Base-by-base conservation (phyloP, 2,797 vertebrate species). In the Tympanoctomys barrerae region DNA sequence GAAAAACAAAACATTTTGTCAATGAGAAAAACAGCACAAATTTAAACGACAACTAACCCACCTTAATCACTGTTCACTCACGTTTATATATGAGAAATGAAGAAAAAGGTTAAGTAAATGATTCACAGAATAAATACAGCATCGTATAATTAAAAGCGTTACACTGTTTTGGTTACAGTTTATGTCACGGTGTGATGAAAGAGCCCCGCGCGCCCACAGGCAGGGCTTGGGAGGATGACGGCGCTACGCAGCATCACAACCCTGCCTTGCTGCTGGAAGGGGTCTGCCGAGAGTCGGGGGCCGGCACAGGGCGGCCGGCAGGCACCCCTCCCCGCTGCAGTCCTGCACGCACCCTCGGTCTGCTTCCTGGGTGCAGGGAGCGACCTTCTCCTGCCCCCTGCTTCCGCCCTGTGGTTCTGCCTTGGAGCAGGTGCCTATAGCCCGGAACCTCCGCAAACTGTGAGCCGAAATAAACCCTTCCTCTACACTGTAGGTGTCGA, bases 321-420 rank as follows among this genome's bases (percentile, higher is more conserved):
- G 11, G 39, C 46, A 1, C 12, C 1, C 14, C 2, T 28, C 39
- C 39, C 10, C 14, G 46, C 39, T 7, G 36, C 12, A 1, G 6
- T 42, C 36, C 19, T 42, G 22, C 5, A 1, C 13, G 42, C 22
- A 46, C 39, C 42, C 24, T 28, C 22, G 5, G 10, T 42, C 39
- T 42, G 39, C 22, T 75, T 75, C 39, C 71, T 28, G 39, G 10
- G 24, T 71, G 36, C 36, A n/a, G 39, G 26, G 24, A 46, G 39
- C 12, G 26, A 24, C 71, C 39, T 42, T 42, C 5, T 75, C 39
- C 39, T 24, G 2, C 71, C 39, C 24, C 4, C 2, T 4, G 39
- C 39, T 28, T 46, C 39, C 46, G 11, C 42, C 39, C 7, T 14
- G 2, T 7, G 28, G 71, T 14, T 46, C 39, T 46, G 36, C 10